A percentile compares a stretch with the other conserved stretches of the same genome.
These are phyloP conservation scores for Labeo rohita DNA, from an alignment of 2,113 vertebrate species.

Conservation along the genomic window DNA sequence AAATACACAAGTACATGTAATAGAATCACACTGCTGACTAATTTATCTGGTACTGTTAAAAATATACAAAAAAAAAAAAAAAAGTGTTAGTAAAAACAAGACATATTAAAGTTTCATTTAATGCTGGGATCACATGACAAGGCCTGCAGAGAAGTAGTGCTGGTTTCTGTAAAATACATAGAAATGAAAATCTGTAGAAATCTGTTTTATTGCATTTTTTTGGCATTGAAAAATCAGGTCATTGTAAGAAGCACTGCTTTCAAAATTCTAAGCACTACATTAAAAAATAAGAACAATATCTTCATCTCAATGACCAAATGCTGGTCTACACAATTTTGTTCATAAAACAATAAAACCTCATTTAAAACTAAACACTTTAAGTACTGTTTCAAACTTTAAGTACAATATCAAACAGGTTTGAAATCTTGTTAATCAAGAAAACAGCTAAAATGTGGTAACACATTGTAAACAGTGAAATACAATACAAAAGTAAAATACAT, in stretches of 20 bases:
- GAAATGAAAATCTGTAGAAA: background rate
- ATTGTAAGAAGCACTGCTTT: background rate
- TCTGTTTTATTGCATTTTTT: constrained; percentile 16
- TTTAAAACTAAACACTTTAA: constrained; percentile 15
- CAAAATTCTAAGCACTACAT: background rate
- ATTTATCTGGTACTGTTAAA: background rate
- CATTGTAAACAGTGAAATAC: background rate
- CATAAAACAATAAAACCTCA: background rate
- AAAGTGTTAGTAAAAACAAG: background rate
- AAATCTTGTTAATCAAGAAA: constrained; percentile 19
- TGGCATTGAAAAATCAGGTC: background rate
- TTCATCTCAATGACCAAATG: background rate
- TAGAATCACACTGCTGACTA: background rate
- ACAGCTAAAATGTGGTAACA: background rate
- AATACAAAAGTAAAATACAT: constrained; percentile 16
- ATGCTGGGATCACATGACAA: background rate
- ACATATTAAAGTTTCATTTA: background rate
- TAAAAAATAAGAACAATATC: background rate
- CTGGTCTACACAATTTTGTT: background rate
- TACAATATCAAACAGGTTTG: background rate
- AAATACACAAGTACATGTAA: constrained; percentile 16
- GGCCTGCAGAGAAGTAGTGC: background rate
- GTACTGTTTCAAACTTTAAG: background rate
- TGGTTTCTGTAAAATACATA: constrained; percentile 1
- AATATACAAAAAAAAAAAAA: background rate